Evolutionary conservation across 2,888 invertebrate species (phyloP), one percentile per base, ranked within the genome.

Genomic region (Cantharis rustica): DNA sequence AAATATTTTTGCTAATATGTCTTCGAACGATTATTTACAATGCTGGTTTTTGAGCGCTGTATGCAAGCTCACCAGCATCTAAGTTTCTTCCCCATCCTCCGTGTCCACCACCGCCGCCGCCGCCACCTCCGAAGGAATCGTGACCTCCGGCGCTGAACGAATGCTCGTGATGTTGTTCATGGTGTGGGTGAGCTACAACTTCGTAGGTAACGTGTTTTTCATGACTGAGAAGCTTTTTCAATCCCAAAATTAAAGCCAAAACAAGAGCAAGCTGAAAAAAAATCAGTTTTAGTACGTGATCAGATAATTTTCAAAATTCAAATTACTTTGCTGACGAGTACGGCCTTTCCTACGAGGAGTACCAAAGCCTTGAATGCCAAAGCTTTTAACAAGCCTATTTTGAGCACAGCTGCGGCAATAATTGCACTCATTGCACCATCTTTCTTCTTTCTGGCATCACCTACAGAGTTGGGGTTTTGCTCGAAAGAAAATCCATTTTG

Each of bases 281-380:
- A 17, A 31, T n/a, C 13, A 20, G n/a, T 16, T 20, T 63, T 71
- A 16, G 23, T 27, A 62, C n/a, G 7, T 70, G n/a, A 47, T 0
- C 7, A 4, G 2, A 68, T 15, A 16, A 15, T 27, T 26, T 4
- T 20, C 0, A 13, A 23, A 47, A 13, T 15, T 13, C 15, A 70
- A 83, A 79, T 16, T 86, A 88, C 89, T 87, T 96, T 96, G 82
- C 95, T 95, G 79, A 96, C 93, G 63, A 96, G 91, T 4, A 96
- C 90, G 23, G 96, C 96, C 89, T 96, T 96, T 84, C 95, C 95
- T 31, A 96, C 95, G 81, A 96, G 91, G 5, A 96, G 89, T 15
- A 94, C 94, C 3, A 96, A 89, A 16, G 93, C 95, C 85, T 96
- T 96, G 88, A 96, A 94, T 27, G 95, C 93, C 71, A 96, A 85